A percentile compares a stretch with the other conserved stretches of the same genome.
phyloP scores from a whole-genome alignment of 2,113 vertebrate genomes.

The Cyprinodon brontotheroides region DNA sequence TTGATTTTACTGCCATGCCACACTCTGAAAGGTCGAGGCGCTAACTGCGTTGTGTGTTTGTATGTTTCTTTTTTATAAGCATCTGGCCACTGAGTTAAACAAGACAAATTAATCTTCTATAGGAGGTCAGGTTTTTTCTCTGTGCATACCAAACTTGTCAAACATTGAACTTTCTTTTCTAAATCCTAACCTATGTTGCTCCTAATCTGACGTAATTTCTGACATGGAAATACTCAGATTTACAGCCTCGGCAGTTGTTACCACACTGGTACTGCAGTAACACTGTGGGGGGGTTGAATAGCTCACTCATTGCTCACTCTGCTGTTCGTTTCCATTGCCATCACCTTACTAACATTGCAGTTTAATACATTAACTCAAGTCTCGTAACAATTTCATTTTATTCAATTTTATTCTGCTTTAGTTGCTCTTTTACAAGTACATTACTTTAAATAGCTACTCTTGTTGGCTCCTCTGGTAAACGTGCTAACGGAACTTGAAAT shows the following conservation, averaged over 20 bases:
- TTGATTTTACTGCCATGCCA: constrained; percentile 25
- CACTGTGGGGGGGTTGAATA: constrained; percentile 32
- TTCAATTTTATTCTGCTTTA: not conserved
- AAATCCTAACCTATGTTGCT: not conserved
- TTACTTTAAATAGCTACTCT: not conserved
- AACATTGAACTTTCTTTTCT: not conserved
- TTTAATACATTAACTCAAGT: not conserved
- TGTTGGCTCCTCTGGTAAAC: too few relatives aligned
- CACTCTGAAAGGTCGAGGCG: constrained; percentile 25
- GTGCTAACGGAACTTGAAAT: too few relatives aligned
- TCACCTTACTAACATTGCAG: not conserved
- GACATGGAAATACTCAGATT: constrained; percentile 57
- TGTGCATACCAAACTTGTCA: not conserved
- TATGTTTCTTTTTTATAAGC: constrained; percentile 6
- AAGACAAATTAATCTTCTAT: not conserved
- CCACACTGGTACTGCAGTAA: constrained; percentile 44
- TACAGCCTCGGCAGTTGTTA: constrained; percentile 68
- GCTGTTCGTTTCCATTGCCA: constrained; percentile 34
- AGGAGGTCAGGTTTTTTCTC: constrained; percentile 4
- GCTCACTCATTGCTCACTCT: constrained; percentile 35
- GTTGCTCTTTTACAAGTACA: not conserved
- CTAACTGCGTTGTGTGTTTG: not conserved
- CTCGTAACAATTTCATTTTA: not conserved
- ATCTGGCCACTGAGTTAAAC: constrained; percentile 2
- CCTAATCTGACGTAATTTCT: not conserved